phyloP scores from a whole-genome alignment of 64 coral and sea anemone genomes.

The Porites lutea region DNA sequence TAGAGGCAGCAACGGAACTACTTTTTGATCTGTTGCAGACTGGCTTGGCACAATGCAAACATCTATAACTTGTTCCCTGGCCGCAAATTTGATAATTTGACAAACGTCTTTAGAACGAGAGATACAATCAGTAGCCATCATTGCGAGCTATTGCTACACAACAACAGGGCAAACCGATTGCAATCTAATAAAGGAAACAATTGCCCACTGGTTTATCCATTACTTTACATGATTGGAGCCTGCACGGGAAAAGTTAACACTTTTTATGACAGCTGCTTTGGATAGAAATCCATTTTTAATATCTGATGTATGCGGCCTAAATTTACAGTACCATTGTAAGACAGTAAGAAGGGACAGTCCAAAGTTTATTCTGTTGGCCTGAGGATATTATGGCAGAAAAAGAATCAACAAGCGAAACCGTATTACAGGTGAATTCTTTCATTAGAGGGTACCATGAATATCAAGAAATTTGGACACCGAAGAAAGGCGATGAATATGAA shows the following conservation, averaged over 20 bases:
- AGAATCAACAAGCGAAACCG: background rate
- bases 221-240: constrained; percentile 24
- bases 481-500: constrained; percentile 51
- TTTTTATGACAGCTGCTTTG: constrained; percentile 36
- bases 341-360: background rate
- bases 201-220: constrained; percentile 26
- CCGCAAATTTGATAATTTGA: constrained; percentile 30
- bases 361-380: constrained; percentile 4
- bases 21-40: constrained; percentile 18
- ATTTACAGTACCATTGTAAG: constrained; percentile 24
- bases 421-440: constrained; percentile 9
- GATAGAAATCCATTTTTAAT: constrained; percentile 25
- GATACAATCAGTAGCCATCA: constrained; percentile 32
- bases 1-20: constrained; percentile 46
- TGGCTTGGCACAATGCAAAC: constrained; percentile 34
- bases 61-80: constrained; percentile 36
- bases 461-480: constrained; percentile 30
- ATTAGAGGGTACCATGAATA: constrained; percentile 40
- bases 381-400: background rate
- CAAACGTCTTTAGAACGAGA: constrained; percentile 37
- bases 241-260: constrained; percentile 41
- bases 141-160: background rate
- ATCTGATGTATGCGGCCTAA: constrained; percentile 37
- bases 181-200: constrained; percentile 15
- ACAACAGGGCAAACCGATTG: background rate